Conservation (phyloP, 2,113 vertebrate genomes). For the Emydocephalus ijimae region DNA sequence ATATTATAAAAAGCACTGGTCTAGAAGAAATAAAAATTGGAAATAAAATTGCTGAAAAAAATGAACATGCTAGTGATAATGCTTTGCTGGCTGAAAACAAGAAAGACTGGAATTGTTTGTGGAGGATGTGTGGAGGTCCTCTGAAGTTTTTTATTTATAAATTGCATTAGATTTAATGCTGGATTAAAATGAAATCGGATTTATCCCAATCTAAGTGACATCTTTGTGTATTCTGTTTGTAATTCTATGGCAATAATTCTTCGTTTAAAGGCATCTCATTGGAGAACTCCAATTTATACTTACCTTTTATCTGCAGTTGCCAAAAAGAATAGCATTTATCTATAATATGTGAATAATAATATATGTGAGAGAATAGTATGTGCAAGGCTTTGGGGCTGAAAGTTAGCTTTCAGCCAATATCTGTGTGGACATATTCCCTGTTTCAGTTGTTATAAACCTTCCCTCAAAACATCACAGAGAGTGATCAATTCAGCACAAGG, state of each 20-base stretch:
- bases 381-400: not conserved
- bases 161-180: not conserved
- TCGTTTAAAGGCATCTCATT: not conserved
- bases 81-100: not conserved
- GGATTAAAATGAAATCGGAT: not conserved
- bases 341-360: not conserved
- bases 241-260: not conserved
- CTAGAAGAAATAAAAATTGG: not conserved
- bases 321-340: not conserved
- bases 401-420: not conserved
- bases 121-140: not conserved
- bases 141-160: not conserved
- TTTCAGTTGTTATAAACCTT: not conserved
- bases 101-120: not conserved
- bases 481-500: too few relatives aligned
- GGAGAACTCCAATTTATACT: not conserved
- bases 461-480: not conserved
- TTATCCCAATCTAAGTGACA: not conserved
- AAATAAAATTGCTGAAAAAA: not conserved
- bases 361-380: not conserved
- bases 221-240: not conserved
- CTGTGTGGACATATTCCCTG: not conserved
- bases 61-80: not conserved
- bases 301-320: not conserved
- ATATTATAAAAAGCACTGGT: not conserved